Evolutionary conservation across 2,888 invertebrate species (phyloP).

Genomic region (Synanthedon vespiformis): DNA sequence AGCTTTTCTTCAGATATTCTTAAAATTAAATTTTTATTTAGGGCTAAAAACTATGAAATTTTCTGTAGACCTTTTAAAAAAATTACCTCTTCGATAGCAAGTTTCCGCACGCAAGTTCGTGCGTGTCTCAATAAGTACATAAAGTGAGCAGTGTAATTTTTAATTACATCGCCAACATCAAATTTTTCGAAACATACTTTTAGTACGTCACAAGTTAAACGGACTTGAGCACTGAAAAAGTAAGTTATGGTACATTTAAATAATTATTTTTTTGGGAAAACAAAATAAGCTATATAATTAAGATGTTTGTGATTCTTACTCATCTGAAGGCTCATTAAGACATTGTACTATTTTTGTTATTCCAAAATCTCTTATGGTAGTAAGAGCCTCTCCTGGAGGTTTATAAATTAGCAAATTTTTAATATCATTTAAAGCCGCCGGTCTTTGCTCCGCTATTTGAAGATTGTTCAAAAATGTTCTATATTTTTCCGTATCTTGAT

Average conservation of each 20-base stretch:
- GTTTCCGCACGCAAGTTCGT: conserved; percentile 70
- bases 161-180: conserved; percentile 70
- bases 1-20: too few species aligned
- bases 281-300: background rate
- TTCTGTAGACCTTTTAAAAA: too few species aligned
- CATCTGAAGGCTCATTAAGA: conserved; percentile 55
- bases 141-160: conserved; percentile 69
- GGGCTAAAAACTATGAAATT: too few species aligned
- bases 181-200: conserved; percentile 74
- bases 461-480: conserved; percentile 32
- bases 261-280: background rate
- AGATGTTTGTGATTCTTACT: conserved; percentile 22
- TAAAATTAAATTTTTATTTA: too few species aligned
- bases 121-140: conserved; percentile 75
- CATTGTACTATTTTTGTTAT: conserved; percentile 75
- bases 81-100: conserved; percentile 74
- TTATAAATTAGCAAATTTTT: conserved; percentile 41
- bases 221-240: conserved; percentile 65
- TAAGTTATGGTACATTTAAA: background rate
- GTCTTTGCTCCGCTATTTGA: conserved; percentile 34
- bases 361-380: conserved; percentile 44
- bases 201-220: conserved; percentile 75
- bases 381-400: conserved; percentile 31
- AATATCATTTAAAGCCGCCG: conserved; percentile 40
- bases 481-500: conserved; percentile 30